Evolutionary conservation across 2,888 invertebrate genomes (phyloP).

Genomic region (Brenthis daphne): DNA sequence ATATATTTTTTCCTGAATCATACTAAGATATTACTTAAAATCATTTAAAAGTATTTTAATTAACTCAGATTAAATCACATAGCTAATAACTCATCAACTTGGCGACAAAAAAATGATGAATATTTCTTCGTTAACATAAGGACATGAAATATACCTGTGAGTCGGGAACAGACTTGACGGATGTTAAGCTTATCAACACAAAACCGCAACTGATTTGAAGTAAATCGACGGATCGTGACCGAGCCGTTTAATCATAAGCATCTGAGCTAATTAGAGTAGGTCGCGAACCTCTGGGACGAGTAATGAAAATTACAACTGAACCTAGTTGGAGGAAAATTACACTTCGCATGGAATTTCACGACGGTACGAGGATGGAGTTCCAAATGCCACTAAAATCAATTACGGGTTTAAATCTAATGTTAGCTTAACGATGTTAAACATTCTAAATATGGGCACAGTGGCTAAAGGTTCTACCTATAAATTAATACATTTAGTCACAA

Average conservation of each 20-base stretch:
- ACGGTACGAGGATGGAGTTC: slow-evolving; percentile 31
- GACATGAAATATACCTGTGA: slow-evolving; percentile 48
- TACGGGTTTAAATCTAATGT: slow-evolving; percentile 29
- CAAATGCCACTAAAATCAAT: slow-evolving; percentile 36
- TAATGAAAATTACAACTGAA: slow-evolving; percentile 80
- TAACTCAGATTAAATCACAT: no score
- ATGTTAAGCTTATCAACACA: slow-evolving; percentile 67
- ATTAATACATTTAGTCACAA: no score
- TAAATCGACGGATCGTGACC: slow-evolving; percentile 79
- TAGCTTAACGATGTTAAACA: slow-evolving; percentile 24
- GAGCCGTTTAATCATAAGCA: slow-evolving; percentile 78
- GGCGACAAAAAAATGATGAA: not conserved
- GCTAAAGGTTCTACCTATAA: not conserved
- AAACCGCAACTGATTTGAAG: slow-evolving; percentile 71
- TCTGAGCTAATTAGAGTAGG: slow-evolving; percentile 80
- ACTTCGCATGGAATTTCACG: slow-evolving; percentile 37
- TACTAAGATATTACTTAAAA: no score
- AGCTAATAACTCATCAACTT: not conserved
- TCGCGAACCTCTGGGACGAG: slow-evolving; percentile 73
- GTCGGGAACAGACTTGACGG: slow-evolving; percentile 59
- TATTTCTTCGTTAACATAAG: slow-evolving; percentile 40
- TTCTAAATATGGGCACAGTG: slow-evolving; percentile 16
- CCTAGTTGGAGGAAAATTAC: slow-evolving; percentile 72
- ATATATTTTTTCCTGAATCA: no score
- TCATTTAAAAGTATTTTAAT: no score